Evolutionary conservation across 2,113 vertebrate genomes (phyloP).

Genomic region (Cephalopholis sonnerati): DNA sequence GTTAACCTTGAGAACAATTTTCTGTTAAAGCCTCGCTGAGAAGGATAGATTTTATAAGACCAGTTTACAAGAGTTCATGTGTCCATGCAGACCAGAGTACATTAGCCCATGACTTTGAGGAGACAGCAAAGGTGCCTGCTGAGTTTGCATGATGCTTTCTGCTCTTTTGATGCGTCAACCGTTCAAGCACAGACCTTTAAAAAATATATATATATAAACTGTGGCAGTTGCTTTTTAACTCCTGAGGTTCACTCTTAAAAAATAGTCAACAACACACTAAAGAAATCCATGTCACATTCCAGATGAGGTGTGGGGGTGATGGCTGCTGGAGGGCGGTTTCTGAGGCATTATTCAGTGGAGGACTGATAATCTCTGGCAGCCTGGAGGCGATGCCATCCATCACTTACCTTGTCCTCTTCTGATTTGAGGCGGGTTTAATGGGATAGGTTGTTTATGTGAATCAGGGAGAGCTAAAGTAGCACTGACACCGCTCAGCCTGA

Average conservation of each 20-base stretch:
- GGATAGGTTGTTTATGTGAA: slow-evolving; percentile 61
- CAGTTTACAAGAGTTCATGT: slow-evolving; percentile 22
- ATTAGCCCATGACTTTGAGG: slow-evolving; percentile 42
- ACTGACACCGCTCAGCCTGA: slow-evolving; percentile 40
- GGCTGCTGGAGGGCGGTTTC: slow-evolving; percentile 45
- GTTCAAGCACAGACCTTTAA: slow-evolving; percentile 18
- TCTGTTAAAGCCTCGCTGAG: not conserved
- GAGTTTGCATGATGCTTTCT: slow-evolving; percentile 22
- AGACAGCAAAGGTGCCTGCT: slow-evolving; percentile 45
- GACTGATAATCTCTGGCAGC: slow-evolving; percentile 68
- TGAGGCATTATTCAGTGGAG: slow-evolving; percentile 58
- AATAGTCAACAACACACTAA: slow-evolving; percentile 30
- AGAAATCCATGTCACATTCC: slow-evolving; percentile 49
- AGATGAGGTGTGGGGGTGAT: slow-evolving; percentile 35
- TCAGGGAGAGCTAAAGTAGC: slow-evolving; percentile 54
- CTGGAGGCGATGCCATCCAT: slow-evolving; percentile 62
- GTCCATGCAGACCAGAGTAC: slow-evolving; percentile 16
- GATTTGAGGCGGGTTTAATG: slow-evolving; percentile 60
- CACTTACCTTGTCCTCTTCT: slow-evolving; percentile 74
- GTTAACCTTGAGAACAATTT: slow-evolving; percentile 24
- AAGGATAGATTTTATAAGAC: slow-evolving; percentile 31
- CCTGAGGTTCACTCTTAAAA: not conserved
- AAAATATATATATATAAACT: slow-evolving; percentile 4
- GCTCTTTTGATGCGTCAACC: slow-evolving; percentile 30
- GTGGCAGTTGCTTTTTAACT: slow-evolving; percentile 12